Base-by-base conservation (phyloP, 2,888 invertebrate species). In the Tipula vernalis region DNA sequence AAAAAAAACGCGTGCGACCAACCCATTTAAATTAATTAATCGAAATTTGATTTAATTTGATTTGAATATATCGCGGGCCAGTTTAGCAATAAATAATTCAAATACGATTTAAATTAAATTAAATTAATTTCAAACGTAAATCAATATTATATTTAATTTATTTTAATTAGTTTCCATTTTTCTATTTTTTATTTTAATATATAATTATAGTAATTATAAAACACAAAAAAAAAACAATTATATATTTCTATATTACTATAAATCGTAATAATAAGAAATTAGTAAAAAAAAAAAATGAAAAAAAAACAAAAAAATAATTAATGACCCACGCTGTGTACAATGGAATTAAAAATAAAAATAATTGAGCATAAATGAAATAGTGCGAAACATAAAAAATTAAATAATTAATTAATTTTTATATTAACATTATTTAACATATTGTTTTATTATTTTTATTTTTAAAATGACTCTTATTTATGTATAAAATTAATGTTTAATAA, bases 251-350 rank as follows among this genome's bases (percentile, higher is more conserved):
- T 28, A 28, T 28, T 51, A 51, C 15, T 51, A 51, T 15, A 5
- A 15, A n/a, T 51, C 15, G 5, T 15, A 51, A 51, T 71, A 71
- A 71, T 71, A 71, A 71, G 71, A 71, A 71, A 71, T 71, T 8
- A 28, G 5, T 71, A 71, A 28, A 28, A 1, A 57, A 57, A 18
- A 71, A 15, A 39, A 6, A n/a, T n/a, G n/a, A 71, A 28, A 28
- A 1, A 57, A 57, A 18, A 71, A 15, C 1, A 6, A 2, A 39
- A 39, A 39, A 57, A 15, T 57, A n/a, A 41, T 44, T 1, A 41
- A 84, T 84, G 84, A 84, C 84, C 84, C 84, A 84, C 84, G 84
- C 84, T 84, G 41, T 39, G 84, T 41, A 84, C 84, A 84, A 84
- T 36, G 84, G 41, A 84, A 39, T 39, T 39, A 41, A 39, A 39